Conservation (phyloP, 1,140 invertebrate genomes). For the Hylaeus volcanicus region DNA sequence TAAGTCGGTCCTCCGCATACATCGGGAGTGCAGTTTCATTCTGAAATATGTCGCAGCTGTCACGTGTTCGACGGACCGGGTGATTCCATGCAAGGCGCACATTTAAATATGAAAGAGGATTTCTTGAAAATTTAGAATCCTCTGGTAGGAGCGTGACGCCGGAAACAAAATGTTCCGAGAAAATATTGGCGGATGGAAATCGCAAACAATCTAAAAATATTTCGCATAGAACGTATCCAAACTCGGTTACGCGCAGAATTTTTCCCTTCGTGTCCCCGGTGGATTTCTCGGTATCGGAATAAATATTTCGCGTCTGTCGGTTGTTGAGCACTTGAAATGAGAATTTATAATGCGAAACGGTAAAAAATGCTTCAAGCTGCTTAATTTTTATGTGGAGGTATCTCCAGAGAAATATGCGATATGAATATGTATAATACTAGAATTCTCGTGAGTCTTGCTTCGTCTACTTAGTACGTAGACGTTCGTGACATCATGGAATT, state of each 20-base stretch:
- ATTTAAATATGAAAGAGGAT: slow-evolving; percentile 73
- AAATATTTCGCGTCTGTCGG: neutral
- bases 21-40: slow-evolving; percentile 38
- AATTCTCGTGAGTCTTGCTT: too few relatives aligned
- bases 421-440: too few relatives aligned
- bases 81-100: slow-evolving; percentile 58
- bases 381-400: too few relatives aligned
- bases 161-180: slow-evolving; percentile 17
- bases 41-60: slow-evolving; percentile 53
- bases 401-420: too few relatives aligned
- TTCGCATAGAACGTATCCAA: neutral
- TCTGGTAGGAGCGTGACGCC: slow-evolving; percentile 49
- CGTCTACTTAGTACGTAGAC: too few relatives aligned
- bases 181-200: slow-evolving; percentile 47
- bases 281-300: neutral
- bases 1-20: slow-evolving; percentile 16
- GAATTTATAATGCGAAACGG: too few relatives aligned
- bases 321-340: too few relatives aligned
- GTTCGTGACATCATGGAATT: too few relatives aligned
- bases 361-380: too few relatives aligned
- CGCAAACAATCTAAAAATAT: neutral
- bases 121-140: slow-evolving; percentile 68
- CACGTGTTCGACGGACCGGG: slow-evolving; percentile 48
- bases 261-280: neutral
- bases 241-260: neutral